Base-by-base conservation (phyloP, 2,797 vertebrate species). In the Platyrinchus mystaceus region DNA sequence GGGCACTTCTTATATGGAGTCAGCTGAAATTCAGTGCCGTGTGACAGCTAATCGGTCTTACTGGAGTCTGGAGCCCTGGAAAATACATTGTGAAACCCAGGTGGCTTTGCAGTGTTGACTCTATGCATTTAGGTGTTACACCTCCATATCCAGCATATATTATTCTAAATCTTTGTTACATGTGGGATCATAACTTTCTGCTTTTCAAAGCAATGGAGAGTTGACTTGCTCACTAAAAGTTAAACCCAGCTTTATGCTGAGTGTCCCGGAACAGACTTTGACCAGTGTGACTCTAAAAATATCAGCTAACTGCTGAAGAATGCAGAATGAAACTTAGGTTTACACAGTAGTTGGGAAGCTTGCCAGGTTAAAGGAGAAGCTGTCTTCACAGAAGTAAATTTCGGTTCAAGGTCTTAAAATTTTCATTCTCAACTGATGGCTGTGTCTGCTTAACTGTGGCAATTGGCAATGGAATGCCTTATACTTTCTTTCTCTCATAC, bases 281-380 rank as follows among this genome's bases (percentile, higher is more conserved):
- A 90, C 92, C 89, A 85, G 53, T 49, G 36, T 69, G 78, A 84
- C 88, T 87, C 88, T 87, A 82, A 96, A 94, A 96, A 92, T 93
- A 91, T 5, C 93, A 86, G 47, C 55, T 84, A 93, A 86, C 66
- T 94, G 92, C 95, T 92, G 87, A 91, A 95, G 94, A 95, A 95
- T 94, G 89, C 85, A 93, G 92, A 86, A 32, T 88, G 84, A 89
- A 83, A 81, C 59, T 90, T 90, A n/a, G 82, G 58, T 92, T 97
- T 97, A 71, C 73, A 81, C 53, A 87, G 84, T 88, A 78, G 79
- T 15, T 93, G 89, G 87, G 82, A 83, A 85, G 53, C 71, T 93
- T 91, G 87, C 93, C 92, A 93, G 86, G 30, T 79, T 78, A 62
- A 75, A 78, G 66, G 47, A 86, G 85, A 68, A 91, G 34, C 81